phyloP scores from a whole-genome alignment of 2,888 invertebrate species.

The Sepioteuthis lessoniana region DNA sequence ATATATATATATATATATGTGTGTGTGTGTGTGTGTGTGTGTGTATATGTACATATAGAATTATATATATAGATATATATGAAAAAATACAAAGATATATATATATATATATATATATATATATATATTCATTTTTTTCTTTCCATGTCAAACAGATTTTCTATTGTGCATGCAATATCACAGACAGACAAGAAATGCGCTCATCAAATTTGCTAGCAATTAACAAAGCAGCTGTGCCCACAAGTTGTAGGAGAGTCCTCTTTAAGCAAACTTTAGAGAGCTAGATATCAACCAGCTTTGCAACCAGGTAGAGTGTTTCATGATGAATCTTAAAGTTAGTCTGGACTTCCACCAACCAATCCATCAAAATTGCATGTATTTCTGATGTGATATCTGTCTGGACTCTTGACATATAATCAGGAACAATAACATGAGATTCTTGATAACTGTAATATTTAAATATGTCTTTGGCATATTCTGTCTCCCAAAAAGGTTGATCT shows the following conservation, averaged over 20 bases:
- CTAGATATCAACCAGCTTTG: constrained; percentile 94
- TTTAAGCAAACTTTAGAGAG: constrained; percentile 80
- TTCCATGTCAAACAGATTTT: no score
- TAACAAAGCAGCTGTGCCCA: constrained; percentile 93
- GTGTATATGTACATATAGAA: no score
- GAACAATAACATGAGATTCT: constrained; percentile 80
- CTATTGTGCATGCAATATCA: no score
- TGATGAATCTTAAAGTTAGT: constrained; percentile 94
- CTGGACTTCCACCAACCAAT: constrained; percentile 99
- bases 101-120: no score
- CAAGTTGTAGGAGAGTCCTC: constrained; percentile 90
- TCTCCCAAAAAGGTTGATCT: constrained; percentile 89
- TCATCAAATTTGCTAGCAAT: constrained; percentile 95
- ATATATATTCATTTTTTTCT: no score
- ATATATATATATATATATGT: no score
- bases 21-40: no score
- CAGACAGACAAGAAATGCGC: no score
- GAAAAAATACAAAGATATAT: no score
- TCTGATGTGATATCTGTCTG: constrained; percentile 87
- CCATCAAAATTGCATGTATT: constrained; percentile 94
- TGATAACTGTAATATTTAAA: constrained; percentile 92
- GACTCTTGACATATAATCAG: constrained; percentile 83
- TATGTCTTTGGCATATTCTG: constrained; percentile 93
- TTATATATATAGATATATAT: no score
- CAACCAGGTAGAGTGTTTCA: constrained; percentile 96